Conservation (phyloP, 2,797 vertebrate species). For the Holocentrus rufus region DNA sequence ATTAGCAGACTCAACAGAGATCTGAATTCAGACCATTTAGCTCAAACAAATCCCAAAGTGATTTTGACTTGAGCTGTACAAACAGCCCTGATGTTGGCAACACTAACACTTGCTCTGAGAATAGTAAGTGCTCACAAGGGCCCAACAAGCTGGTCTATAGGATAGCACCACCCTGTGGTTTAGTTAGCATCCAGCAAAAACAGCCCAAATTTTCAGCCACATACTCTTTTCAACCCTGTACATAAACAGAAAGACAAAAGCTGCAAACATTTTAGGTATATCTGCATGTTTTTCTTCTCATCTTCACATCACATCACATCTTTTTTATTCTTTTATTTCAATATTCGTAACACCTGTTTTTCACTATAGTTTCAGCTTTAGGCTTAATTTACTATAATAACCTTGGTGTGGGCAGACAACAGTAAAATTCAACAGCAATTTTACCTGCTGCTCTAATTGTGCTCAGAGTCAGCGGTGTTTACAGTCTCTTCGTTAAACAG, state of each 20-base stretch:
- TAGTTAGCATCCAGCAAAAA: not conserved
- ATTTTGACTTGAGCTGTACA: too few relatives aligned
- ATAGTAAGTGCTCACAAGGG: not conserved
- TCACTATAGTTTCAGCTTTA: not conserved
- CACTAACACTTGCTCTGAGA: not conserved
- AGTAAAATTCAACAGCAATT: constrained; percentile 9
- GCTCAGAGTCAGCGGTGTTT: constrained; percentile 55
- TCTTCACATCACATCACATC: too few relatives aligned
- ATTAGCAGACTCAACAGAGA: too few relatives aligned
- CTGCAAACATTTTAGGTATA: too few relatives aligned
- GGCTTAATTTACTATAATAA: constrained; percentile 5
- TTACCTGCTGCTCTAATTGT: constrained; percentile 46
- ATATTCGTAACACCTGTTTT: not conserved
- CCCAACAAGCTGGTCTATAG: not conserved
- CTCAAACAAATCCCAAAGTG: too few relatives aligned
- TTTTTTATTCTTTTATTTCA: not conserved
- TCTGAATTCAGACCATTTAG: too few relatives aligned
- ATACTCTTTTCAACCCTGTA: too few relatives aligned
- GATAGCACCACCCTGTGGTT: not conserved
- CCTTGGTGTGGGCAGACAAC: constrained; percentile 29
- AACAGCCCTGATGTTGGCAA: not conserved
- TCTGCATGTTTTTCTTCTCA: too few relatives aligned
- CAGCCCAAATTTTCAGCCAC: too few relatives aligned
- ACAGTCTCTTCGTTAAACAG: constrained; percentile 56
- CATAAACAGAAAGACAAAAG: too few relatives aligned